A percentile compares a stretch with the other conserved stretches of the same genome.
These are phyloP conservation scores for Cylindroiulus punctatus DNA, from an alignment of 2,888 invertebrate species.

Conservation along the genomic window DNA sequence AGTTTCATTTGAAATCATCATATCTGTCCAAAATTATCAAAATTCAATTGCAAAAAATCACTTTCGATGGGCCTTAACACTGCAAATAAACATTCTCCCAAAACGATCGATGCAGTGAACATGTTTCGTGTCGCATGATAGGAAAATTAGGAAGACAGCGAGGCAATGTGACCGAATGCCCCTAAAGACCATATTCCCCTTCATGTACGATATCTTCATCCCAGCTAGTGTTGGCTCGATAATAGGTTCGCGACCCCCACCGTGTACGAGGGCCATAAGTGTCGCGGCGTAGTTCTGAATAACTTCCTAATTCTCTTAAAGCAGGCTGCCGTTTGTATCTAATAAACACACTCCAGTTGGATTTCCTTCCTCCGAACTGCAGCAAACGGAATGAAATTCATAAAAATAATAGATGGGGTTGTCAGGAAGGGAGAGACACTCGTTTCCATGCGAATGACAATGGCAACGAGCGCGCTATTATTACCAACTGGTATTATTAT, in stretches of 20 bases:
- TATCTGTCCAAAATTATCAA: no score
- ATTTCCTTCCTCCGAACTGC: conserved; percentile 29
- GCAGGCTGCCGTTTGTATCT: conserved; percentile 33
- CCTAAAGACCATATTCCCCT: neutral
- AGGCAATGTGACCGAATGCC: no score
- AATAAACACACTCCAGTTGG: conserved; percentile 13
- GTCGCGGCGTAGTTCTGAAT: neutral
- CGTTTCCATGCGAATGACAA: conserved; percentile 42
- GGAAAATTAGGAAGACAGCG: no score
- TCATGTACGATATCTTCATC: neutral
- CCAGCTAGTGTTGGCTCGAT: neutral
- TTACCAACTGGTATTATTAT: conserved; percentile 33
- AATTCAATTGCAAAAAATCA: no score
- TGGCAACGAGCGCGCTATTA: neutral
- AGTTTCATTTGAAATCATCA: no score
- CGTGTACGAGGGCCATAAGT: neutral
- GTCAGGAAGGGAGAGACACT: conserved; percentile 35
- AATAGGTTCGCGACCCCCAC: conserved; percentile 20
- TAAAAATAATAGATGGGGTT: conserved; percentile 31
- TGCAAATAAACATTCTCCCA: no score
- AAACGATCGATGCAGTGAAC: no score
- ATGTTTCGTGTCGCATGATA: no score
- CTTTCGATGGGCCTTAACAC: no score
- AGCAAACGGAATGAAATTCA: conserved; percentile 26
- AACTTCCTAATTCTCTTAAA: conserved; percentile 29